These are phyloP conservation scores for Folsomia manolachei DNA, from an alignment of 2,888 invertebrate genomes.

Conservation along the genomic window DNA sequence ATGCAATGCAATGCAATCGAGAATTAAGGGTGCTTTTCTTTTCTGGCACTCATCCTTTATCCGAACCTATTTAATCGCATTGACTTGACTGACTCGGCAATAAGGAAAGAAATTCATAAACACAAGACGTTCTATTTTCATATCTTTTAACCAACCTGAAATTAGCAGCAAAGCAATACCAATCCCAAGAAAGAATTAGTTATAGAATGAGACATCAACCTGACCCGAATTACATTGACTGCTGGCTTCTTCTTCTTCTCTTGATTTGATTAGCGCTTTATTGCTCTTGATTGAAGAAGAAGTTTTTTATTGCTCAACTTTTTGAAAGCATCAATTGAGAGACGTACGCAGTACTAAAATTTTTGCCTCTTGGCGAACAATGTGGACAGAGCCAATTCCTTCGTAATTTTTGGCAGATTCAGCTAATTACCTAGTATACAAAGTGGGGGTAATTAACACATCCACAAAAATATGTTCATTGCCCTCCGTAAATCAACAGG, in stretches of 20 bases:
- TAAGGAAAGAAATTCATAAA: not conserved
- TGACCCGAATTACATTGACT: not conserved
- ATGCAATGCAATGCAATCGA: not conserved
- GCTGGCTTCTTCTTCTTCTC: not conserved
- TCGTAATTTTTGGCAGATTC: not conserved
- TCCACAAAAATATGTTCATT: not conserved
- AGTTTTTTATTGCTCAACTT: no score
- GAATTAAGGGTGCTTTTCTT: not conserved
- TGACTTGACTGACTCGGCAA: not conserved
- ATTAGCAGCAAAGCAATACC: not conserved
- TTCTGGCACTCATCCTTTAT: no score
- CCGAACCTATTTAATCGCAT: not conserved
- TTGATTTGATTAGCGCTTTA: not conserved
- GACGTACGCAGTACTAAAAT: not conserved
- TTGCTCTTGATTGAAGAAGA: not conserved
- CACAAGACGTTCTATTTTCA: not conserved
- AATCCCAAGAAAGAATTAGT: no score
- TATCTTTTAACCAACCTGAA: no score
- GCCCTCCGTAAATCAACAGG: not conserved
- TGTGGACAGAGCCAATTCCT: not conserved
- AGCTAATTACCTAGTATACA: not conserved
- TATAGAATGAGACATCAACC: no score
- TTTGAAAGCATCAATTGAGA: not conserved
- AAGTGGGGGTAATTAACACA: not conserved
- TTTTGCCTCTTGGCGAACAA: not conserved